A percentile compares a stretch with the other conserved stretches of the same genome.
phyloP scores from a whole-genome alignment of 1,140 invertebrate species.

The Drosophila nigrodunni region DNA sequence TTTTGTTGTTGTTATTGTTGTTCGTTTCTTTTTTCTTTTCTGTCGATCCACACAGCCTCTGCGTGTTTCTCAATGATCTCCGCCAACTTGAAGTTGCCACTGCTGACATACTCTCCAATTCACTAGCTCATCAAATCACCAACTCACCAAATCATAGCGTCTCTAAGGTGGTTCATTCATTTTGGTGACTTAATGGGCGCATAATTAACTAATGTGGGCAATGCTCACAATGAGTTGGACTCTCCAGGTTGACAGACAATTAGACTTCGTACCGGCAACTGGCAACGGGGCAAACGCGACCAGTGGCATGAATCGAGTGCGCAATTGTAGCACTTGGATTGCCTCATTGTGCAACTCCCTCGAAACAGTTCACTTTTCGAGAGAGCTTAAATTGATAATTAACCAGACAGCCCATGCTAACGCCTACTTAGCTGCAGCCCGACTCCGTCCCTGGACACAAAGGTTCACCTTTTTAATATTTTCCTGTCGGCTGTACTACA shows the following conservation, averaged over 20 bases:
- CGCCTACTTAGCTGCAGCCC: slow-evolving; percentile 23
- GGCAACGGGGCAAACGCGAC: slow-evolving; percentile 32
- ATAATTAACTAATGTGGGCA: slow-evolving; percentile 77
- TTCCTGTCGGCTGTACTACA: slow-evolving; percentile 4
- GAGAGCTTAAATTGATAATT: slow-evolving; percentile 37
- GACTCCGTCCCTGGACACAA: not conserved
- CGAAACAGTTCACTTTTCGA: slow-evolving; percentile 22
- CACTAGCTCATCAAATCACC: slow-evolving; percentile 34
- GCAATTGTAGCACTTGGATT: slow-evolving; percentile 55
- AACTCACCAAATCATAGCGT: slow-evolving; percentile 16
- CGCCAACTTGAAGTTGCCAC: slow-evolving; percentile 48
- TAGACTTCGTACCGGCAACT: slow-evolving; percentile 33
- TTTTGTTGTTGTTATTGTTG: not conserved
- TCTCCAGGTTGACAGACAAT: slow-evolving; percentile 45
- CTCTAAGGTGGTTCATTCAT: slow-evolving; percentile 15
- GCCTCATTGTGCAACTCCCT: slow-evolving; percentile 50
- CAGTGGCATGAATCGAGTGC: slow-evolving; percentile 62
- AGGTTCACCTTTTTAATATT: slow-evolving; percentile 1
- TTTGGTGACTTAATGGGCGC: slow-evolving; percentile 60
- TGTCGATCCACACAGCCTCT: slow-evolving; percentile 12
- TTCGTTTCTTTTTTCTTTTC: not conserved
- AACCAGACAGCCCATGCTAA: slow-evolving; percentile 30
- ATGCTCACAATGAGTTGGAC: slow-evolving; percentile 16
- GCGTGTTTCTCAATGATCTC: slow-evolving; percentile 48
- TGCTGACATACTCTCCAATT: slow-evolving; percentile 46